phyloP scores from a whole-genome alignment of 1,140 invertebrate species.

The Drosophila nebulosa region DNA sequence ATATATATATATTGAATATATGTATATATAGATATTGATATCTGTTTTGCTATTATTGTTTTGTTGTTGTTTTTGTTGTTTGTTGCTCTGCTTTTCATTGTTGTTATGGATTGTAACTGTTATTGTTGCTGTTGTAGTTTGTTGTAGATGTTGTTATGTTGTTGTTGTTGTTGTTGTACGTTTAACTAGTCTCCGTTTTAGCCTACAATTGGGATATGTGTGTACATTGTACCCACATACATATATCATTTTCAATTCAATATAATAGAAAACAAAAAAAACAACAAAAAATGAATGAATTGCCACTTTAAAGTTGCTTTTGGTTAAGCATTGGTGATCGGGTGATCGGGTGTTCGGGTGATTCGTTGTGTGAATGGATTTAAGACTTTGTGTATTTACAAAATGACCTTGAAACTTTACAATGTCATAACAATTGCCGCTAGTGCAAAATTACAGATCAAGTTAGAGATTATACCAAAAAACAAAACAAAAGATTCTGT shows the following conservation, averaged over 20 bases:
- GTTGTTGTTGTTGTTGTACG: slow-evolving; percentile 10
- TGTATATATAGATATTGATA: slow-evolving; percentile 33
- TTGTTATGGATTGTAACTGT: slow-evolving; percentile 16
- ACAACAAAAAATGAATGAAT: background rate
- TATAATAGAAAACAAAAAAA: too few species aligned
- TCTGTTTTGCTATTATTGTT: slow-evolving; percentile 37
- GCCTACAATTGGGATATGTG: slow-evolving; percentile 2
- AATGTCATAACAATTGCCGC: slow-evolving; percentile 30
- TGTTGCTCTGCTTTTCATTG: slow-evolving; percentile 28
- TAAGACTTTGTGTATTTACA: slow-evolving; percentile 33
- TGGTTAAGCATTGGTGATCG: background rate
- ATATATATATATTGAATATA: slow-evolving; percentile 39
- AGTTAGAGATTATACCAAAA: background rate
- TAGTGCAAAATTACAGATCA: slow-evolving; percentile 12
- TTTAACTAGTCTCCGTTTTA: slow-evolving; percentile 8
- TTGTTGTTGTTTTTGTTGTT: slow-evolving; percentile 24
- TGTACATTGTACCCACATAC: background rate
- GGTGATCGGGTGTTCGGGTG: too few species aligned
- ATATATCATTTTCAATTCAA: too few species aligned
- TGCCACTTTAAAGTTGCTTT: background rate
- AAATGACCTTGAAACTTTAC: slow-evolving; percentile 27
- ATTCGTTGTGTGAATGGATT: background rate
- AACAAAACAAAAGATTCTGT: background rate
- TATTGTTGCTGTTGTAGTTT: slow-evolving; percentile 22
- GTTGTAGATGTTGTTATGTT: slow-evolving; percentile 14